Evolutionary conservation across 2,113 vertebrate genomes (phyloP).

Genomic region (Helogale parvula): DNA sequence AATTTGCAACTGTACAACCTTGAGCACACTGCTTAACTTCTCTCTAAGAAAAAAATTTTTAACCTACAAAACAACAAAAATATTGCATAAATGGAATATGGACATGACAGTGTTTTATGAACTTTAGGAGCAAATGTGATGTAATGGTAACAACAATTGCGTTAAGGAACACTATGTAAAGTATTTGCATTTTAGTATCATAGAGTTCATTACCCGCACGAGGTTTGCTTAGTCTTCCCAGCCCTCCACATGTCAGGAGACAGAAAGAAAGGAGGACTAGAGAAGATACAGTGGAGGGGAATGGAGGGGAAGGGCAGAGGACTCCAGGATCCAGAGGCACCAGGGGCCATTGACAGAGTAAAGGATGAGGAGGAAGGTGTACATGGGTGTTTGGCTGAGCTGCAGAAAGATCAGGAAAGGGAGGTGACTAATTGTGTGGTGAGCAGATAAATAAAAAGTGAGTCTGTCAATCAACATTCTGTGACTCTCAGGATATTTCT

Average conservation of each 20-base stretch:
- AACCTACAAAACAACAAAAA: neutral
- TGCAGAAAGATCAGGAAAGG: neutral
- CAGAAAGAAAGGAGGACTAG: neutral
- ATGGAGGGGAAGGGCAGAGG: fast-evolving
- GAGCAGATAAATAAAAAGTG: neutral
- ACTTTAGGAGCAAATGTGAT: neutral
- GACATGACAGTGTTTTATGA: neutral
- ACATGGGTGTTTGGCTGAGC: neutral
- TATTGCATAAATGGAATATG: neutral
- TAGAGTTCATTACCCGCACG: too few species aligned
- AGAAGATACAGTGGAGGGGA: neutral
- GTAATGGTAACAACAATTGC: neutral
- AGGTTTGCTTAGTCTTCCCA: neutral
- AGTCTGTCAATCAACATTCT: neutral
- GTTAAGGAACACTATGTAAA: too few species aligned
- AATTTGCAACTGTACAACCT: neutral
- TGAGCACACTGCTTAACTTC: neutral
- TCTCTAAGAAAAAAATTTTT: neutral
- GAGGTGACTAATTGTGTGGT: neutral
- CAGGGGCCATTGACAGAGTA: neutral
- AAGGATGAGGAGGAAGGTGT: neutral
- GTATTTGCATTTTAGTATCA: neutral
- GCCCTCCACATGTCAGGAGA: neutral
- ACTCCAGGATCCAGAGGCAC: neutral
- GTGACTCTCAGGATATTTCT: neutral